phyloP scores from a whole-genome alignment of 2,888 invertebrate genomes.

The Coenonympha glycerion region DNA sequence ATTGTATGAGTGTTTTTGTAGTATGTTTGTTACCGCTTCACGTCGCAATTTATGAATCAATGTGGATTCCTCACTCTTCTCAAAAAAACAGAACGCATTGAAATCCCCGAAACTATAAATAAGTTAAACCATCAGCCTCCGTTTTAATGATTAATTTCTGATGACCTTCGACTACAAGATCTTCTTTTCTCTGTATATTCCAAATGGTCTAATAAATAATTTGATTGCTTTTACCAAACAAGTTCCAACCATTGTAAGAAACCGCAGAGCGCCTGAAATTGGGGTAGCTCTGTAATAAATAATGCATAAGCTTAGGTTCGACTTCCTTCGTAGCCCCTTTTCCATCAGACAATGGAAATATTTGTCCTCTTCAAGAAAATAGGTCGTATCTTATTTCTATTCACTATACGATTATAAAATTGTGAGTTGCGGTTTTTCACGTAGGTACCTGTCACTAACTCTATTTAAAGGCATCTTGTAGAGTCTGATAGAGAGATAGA shows the following conservation, averaged over 20 bases:
- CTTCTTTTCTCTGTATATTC: conserved; percentile 10
- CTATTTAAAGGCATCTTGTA: too few species aligned
- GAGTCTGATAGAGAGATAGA: too few species aligned
- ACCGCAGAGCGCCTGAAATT: conserved; percentile 15
- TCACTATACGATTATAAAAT: too few species aligned
- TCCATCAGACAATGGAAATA: conserved; percentile 10
- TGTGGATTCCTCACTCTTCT: too few species aligned
- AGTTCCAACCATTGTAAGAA: conserved; percentile 15
- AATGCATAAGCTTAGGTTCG: conserved; percentile 22
- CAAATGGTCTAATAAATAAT: conserved; percentile 19
- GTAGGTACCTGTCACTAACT: too few species aligned
- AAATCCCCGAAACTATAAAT: too few species aligned
- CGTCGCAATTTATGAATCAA: too few species aligned
- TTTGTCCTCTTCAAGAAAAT: conserved; percentile 4
- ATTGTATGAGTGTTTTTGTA: too few species aligned
- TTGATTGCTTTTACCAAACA: conserved; percentile 15
- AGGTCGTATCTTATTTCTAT: neutral
- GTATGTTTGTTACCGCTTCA: too few species aligned
- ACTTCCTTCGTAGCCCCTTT: conserved; percentile 16
- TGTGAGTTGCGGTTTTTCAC: too few species aligned
- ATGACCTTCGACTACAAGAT: neutral
- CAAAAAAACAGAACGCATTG: too few species aligned
- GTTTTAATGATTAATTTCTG: neutral
- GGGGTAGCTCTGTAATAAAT: conserved; percentile 17
- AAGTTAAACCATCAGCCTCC: too few species aligned